Evolutionary conservation across 2,797 vertebrate species (phyloP).

Genomic region (Siniperca obscura): DNA sequence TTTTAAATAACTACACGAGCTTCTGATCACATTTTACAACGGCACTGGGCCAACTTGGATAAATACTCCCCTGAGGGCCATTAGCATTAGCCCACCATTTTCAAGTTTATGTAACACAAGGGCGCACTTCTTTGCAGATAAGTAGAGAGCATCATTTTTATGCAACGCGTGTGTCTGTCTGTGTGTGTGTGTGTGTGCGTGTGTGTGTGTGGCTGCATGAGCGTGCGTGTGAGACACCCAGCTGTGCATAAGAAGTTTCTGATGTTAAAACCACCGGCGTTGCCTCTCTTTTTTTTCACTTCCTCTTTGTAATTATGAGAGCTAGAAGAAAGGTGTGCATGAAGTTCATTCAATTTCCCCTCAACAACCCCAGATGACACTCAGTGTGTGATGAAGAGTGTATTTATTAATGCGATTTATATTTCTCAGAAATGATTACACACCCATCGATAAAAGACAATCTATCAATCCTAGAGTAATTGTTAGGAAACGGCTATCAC

Average conservation of each 20-base stretch:
- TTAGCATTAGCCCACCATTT: conserved; percentile 19
- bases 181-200: background rate
- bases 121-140: conserved; percentile 26
- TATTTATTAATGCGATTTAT: background rate
- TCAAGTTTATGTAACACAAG: conserved; percentile 53
- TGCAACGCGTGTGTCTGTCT: conserved; percentile 18
- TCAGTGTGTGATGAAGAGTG: background rate
- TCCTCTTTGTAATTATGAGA: conserved; percentile 4
- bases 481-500: conserved; percentile 9
- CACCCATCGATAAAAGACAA: background rate
- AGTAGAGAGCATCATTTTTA: conserved; percentile 52
- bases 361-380: too few relatives aligned
- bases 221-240: conserved; percentile 1
- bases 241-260: conserved; percentile 33
- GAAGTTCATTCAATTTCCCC: background rate
- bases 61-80: conserved; percentile 3
- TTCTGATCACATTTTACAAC: background rate
- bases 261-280: background rate
- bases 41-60: background rate
- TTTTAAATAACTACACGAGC: background rate
- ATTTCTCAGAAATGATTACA: background rate
- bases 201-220: background rate
- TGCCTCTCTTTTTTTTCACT: conserved; percentile 29
- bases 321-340: background rate
- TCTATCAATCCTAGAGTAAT: conserved; percentile 11